These are phyloP conservation scores for Bhutanitis thaidina DNA, from an alignment of 2,888 invertebrate species.

Conservation along the genomic window DNA sequence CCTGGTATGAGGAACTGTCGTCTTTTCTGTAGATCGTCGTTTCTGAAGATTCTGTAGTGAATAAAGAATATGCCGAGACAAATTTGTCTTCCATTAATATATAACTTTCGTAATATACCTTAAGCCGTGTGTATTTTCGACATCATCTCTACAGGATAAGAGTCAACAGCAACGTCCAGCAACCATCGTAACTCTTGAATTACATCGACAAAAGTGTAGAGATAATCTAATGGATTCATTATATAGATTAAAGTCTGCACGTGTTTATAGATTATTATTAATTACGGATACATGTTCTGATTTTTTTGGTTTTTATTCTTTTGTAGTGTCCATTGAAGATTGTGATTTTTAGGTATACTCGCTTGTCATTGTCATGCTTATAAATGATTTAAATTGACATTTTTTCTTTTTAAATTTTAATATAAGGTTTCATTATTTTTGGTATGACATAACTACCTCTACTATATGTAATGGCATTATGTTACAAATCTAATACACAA, in stretches of 20 bases:
- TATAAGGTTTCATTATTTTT: too few species aligned
- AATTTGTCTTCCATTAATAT: background rate
- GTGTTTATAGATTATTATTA: background rate
- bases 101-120: conserved; percentile 6
- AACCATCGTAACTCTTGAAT: conserved; percentile 63
- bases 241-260: too few species aligned
- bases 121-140: conserved; percentile 56
- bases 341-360: background rate
- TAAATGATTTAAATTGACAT: too few species aligned
- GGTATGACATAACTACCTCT: too few species aligned
- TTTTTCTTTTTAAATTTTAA: too few species aligned
- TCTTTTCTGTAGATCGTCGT: background rate
- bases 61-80: background rate
- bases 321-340: conserved; percentile 15
- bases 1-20: background rate
- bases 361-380: too few species aligned
- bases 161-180: conserved; percentile 53
- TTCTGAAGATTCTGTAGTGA: background rate
- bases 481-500: too few species aligned
- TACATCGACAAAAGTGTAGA: conserved; percentile 44
- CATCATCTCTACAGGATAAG: conserved; percentile 57
- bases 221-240: conserved; percentile 55
- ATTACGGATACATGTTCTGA: conserved; percentile 12
- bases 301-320: conserved; percentile 6
- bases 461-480: too few species aligned